phyloP scores from a whole-genome alignment of 2,888 invertebrate genomes.

The Drosophila atripex region DNA sequence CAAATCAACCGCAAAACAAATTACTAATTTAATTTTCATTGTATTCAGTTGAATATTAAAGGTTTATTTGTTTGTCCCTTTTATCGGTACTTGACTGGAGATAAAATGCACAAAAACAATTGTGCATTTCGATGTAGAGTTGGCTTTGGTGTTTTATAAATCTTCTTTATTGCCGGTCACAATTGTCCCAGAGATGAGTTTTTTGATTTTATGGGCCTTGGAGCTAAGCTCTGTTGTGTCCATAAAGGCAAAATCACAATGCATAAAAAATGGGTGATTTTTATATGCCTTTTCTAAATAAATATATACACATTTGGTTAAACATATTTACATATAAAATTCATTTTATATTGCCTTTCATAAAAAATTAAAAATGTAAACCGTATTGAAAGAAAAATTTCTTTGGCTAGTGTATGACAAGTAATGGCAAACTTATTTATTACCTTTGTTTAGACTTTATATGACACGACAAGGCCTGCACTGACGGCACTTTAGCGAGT shows the following conservation, averaged over 20 bases:
- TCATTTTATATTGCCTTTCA: not conserved
- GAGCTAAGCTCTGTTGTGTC: constrained; percentile 43
- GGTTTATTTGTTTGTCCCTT: constrained; percentile 3
- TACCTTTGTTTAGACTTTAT: constrained; percentile 78
- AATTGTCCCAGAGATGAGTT: constrained; percentile 22
- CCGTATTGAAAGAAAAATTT: not conserved
- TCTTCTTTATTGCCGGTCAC: constrained; percentile 17
- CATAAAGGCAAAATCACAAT: constrained; percentile 9
- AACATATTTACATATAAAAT: not conserved
- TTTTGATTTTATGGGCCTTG: constrained; percentile 50
- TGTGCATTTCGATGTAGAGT: constrained; percentile 4
- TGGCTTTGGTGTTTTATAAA: constrained; percentile 12
- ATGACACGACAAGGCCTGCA: constrained; percentile 60
- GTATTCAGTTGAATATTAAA: constrained; percentile 32
- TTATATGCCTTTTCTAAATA: not conserved
- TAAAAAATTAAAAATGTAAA: not conserved
- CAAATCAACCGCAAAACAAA: constrained; percentile 46
- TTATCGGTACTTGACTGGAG: not conserved
- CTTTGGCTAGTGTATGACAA: constrained; percentile 1
- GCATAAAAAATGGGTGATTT: not conserved
- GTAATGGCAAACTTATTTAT: constrained; percentile 68
- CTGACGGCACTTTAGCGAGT: constrained; percentile 69
- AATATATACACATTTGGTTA: not conserved
- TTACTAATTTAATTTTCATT: constrained; percentile 47
- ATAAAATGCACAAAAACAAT: constrained; percentile 21